Conservation (phyloP, 2,113 vertebrate species). For the Odontophorus gujanensis region DNA sequence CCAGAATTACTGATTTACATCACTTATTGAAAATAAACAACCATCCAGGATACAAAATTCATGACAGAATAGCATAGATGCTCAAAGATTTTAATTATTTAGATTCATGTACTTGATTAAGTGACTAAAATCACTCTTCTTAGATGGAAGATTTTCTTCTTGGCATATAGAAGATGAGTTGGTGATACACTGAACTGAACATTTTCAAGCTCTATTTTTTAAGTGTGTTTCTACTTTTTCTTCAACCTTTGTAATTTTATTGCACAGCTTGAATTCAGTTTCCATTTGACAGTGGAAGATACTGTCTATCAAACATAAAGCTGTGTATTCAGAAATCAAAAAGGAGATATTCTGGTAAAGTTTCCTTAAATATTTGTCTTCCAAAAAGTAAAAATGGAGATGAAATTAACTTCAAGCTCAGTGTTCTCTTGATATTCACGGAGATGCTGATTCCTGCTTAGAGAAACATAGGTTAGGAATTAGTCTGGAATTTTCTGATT, state of each 20-base stretch:
- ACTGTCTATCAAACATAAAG: neutral
- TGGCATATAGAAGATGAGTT: neutral
- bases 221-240: neutral
- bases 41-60: neutral
- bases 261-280: neutral
- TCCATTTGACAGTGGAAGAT: neutral
- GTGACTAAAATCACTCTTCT: neutral
- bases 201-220: neutral
- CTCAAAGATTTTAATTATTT: conserved; percentile 42
- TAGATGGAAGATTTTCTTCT: neutral
- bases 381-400: neutral
- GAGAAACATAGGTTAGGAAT: neutral
- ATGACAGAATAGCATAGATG: neutral
- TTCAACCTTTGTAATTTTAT: neutral
- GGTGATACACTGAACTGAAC: neutral
- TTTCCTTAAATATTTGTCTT: neutral
- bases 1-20: neutral
- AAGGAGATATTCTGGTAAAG: neutral
- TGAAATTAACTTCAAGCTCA: neutral
- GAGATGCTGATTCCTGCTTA: neutral
- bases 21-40: neutral
- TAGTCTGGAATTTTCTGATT: neutral
- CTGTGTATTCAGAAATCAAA: neutral
- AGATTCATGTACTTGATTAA: neutral
- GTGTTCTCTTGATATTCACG: neutral